A percentile compares a stretch with the other conserved stretches of the same genome.
These are phyloP conservation scores for Liolophura sinensis DNA, from an alignment of 1,140 invertebrate species.

Conservation along the genomic window DNA sequence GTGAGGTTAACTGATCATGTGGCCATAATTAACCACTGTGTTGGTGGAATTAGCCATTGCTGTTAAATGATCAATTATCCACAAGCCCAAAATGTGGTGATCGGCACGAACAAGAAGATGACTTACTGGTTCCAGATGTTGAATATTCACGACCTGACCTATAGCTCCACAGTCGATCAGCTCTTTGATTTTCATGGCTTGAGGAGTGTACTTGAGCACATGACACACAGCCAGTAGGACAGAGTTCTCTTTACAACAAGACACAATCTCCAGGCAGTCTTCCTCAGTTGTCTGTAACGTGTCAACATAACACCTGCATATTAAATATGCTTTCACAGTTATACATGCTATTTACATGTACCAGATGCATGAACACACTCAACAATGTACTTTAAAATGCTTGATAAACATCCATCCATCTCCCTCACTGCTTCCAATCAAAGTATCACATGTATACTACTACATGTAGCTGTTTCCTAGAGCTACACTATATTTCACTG, in stretches of 20 bases:
- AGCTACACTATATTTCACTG: no score
- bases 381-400: no score
- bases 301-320: neutral
- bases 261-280: slow-evolving; percentile 58
- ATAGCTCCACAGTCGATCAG: slow-evolving; percentile 58
- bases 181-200: slow-evolving; percentile 55
- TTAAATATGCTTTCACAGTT: neutral
- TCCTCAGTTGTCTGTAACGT: slow-evolving; percentile 47
- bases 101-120: neutral
- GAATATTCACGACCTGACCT: slow-evolving; percentile 60
- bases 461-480: no score
- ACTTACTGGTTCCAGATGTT: slow-evolving; percentile 60
- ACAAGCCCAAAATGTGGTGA: neutral
- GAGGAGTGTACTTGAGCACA: slow-evolving; percentile 58
- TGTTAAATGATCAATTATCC: no score
- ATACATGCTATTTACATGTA: neutral
- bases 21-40: no score
- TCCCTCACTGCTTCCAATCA: no score
- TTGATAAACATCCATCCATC: no score
- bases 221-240: slow-evolving; percentile 61
- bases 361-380: no score
- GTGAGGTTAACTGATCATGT: no score
- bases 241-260: slow-evolving; percentile 49
- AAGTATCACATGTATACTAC: no score
- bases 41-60: no score